Evolutionary conservation across 1,140 invertebrate genomes (phyloP).

Genomic region (Drosophila auraria): DNA sequence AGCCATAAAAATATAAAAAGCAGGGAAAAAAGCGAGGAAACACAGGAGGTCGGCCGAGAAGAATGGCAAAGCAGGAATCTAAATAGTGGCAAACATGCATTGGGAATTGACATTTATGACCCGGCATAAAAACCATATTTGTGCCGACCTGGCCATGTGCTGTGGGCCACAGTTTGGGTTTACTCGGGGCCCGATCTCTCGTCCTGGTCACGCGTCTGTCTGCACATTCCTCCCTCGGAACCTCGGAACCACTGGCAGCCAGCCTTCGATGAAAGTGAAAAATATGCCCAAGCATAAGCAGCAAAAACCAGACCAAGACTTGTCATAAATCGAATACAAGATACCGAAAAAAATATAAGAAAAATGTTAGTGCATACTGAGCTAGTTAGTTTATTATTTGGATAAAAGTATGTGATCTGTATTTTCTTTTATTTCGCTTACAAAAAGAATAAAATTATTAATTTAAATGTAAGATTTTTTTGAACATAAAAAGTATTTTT

Average conservation of each 20-base stretch:
- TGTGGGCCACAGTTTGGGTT: slow-evolving; percentile 25
- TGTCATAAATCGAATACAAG: neutral
- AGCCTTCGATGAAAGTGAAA: slow-evolving; percentile 53
- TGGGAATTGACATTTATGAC: slow-evolving; percentile 74
- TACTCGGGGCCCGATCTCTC: slow-evolving; percentile 8
- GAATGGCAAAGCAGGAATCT: slow-evolving; percentile 43
- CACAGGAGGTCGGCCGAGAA: slow-evolving; percentile 20
- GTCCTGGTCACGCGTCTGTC: slow-evolving; percentile 41
- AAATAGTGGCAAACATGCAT: slow-evolving; percentile 71
- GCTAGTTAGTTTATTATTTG: too few species aligned
- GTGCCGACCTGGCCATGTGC: slow-evolving; percentile 43
- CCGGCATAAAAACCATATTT: slow-evolving; percentile 57
- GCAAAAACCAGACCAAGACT: neutral
- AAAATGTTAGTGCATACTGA: too few species aligned
- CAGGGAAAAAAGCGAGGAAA: slow-evolving; percentile 4
- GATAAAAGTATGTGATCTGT: too few species aligned
- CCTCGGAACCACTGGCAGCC: neutral
- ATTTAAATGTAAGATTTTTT: too few species aligned
- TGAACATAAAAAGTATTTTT: too few species aligned
- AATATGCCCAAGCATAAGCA: slow-evolving; percentile 36
- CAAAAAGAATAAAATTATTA: too few species aligned
- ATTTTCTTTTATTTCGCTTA: too few species aligned
- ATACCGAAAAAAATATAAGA: neutral
- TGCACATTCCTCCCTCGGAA: slow-evolving; percentile 20
- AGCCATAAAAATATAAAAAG: slow-evolving; percentile 50